Conservation (phyloP, 2,113 vertebrate species). For the Dicaeum eximium region DNA sequence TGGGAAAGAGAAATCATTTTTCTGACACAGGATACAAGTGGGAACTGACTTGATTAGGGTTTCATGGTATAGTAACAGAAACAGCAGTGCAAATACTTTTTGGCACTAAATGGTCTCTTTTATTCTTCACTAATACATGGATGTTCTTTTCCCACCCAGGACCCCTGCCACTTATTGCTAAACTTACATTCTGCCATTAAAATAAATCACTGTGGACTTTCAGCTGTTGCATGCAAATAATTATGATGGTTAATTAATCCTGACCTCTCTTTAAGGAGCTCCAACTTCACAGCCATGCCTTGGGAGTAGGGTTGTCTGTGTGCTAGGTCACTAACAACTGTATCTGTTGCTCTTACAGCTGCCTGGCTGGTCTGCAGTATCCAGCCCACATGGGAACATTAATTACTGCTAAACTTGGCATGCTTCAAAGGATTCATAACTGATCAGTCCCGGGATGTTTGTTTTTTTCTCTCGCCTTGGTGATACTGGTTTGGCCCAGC, state of each 20-base stretch:
- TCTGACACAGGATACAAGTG: not conserved
- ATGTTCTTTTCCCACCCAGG: not conserved
- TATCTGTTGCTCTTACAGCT: slow-evolving; percentile 70
- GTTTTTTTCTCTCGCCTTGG: slow-evolving; percentile 14
- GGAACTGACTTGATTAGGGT: not conserved
- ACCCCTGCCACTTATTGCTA: not conserved
- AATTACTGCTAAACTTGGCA: slow-evolving; percentile 65
- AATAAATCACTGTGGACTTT: slow-evolving; percentile 23
- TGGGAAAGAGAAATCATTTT: not conserved
- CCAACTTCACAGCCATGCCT: not conserved
- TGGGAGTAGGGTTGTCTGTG: not conserved
- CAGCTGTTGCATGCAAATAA: slow-evolving; percentile 56
- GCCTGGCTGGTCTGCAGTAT: slow-evolving; percentile 42
- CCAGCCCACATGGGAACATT: slow-evolving; percentile 49
- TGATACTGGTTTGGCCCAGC: slow-evolving; percentile 25
- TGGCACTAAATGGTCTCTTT: not conserved
- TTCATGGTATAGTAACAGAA: not conserved
- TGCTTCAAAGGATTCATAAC: slow-evolving; percentile 57
- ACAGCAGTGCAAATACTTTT: not conserved
- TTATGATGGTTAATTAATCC: slow-evolving; percentile 25
- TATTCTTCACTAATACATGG: not conserved
- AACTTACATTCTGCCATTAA: not conserved
- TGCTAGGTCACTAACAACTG: slow-evolving; percentile 64
- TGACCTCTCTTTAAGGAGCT: slow-evolving; percentile 49
- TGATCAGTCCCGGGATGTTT: not conserved